Evolutionary conservation across 2,797 vertebrate species (phyloP).

Genomic region (Gymnocypris eckloni): DNA sequence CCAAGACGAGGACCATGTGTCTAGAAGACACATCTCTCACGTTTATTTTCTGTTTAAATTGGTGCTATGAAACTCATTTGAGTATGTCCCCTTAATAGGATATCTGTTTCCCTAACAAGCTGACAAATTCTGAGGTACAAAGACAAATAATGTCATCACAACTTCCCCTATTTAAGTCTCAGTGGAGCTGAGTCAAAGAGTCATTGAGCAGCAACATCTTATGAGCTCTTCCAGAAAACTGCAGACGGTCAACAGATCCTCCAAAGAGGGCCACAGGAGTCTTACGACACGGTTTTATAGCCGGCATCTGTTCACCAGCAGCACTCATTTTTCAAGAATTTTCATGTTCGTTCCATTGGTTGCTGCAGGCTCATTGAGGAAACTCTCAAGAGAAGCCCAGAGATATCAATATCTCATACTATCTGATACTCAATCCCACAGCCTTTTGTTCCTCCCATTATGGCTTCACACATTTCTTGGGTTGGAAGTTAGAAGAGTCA

Average conservation of each 20-base stretch:
- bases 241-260: conserved; percentile 30
- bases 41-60: conserved; percentile 54
- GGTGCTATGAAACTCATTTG: conserved; percentile 37
- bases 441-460: conserved; percentile 16
- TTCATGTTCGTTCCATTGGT: conserved; percentile 24
- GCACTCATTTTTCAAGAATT: conserved; percentile 25
- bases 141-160: conserved; percentile 52
- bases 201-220: conserved; percentile 36
- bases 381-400: conserved; percentile 18
- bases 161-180: conserved; percentile 44
- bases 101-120: conserved; percentile 55
- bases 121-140: conserved; percentile 54
- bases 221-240: conserved; percentile 50
- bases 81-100: conserved; percentile 51
- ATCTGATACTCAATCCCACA: conserved; percentile 6
- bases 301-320: conserved; percentile 32
- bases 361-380: conserved; percentile 20
- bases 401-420: conserved; percentile 30
- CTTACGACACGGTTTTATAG: conserved; percentile 49
- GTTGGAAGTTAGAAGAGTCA: background rate
- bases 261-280: conserved; percentile 54
- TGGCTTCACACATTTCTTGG: background rate
- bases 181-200: conserved; percentile 44
- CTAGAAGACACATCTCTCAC: conserved; percentile 42
- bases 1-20: conserved; percentile 36